A percentile compares a stretch with the other conserved stretches of the same genome.
phyloP scores from a whole-genome alignment of 2,113 vertebrate species.

The Eira barbara region DNA sequence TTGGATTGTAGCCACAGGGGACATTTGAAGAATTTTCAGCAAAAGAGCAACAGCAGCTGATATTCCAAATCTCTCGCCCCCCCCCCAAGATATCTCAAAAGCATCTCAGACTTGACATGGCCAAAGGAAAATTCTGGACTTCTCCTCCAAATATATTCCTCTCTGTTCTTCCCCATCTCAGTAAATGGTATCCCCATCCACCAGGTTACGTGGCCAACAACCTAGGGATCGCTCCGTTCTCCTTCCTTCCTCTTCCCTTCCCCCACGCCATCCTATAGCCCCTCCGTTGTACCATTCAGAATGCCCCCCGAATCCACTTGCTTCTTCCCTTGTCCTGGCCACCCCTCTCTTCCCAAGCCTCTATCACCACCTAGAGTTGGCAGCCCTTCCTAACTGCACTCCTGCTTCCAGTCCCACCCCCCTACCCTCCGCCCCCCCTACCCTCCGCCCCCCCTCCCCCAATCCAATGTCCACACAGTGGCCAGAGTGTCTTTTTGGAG shows the following conservation, averaged over 20 bases:
- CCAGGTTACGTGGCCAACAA: not conserved
- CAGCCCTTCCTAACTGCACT: no score
- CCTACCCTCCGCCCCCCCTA: rapidly evolving
- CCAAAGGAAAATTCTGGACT: not conserved
- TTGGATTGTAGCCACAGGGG: rapidly evolving
- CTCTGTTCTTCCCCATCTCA: not conserved
- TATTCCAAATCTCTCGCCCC: not conserved
- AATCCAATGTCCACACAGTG: not conserved
- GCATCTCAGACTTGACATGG: not conserved
- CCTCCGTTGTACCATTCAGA: not conserved
- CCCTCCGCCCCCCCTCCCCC: rapidly evolving
- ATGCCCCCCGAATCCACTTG: rapidly evolving
- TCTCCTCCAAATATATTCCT: no score
- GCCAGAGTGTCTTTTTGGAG: not conserved
- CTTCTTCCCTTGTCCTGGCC: not conserved
- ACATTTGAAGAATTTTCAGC: not conserved
- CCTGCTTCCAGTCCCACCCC: not conserved
- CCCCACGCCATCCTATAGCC: rapidly evolving
- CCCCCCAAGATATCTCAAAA: not conserved
- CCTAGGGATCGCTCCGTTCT: not conserved
- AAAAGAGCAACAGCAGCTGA: rapidly evolving
- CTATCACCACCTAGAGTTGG: rapidly evolving
- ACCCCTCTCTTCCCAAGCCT: not conserved
- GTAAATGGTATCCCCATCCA: not conserved
- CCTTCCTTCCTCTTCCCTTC: not conserved